These are phyloP conservation scores for Lophochroa leadbeateri DNA, from an alignment of 2,113 vertebrate species.

Conservation along the genomic window DNA sequence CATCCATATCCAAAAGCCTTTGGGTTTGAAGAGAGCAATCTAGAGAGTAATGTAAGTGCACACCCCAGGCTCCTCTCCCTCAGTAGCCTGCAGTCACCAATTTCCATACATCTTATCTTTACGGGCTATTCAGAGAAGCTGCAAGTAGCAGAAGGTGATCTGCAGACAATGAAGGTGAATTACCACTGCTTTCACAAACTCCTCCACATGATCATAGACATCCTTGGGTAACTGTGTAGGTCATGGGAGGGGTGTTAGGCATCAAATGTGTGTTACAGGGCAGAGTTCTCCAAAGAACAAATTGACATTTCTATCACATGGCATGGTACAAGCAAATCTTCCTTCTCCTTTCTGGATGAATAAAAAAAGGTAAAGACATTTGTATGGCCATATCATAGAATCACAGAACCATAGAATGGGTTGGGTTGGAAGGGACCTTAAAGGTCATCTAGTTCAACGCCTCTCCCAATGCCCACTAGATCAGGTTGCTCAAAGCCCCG, in stretches of 20 bases:
- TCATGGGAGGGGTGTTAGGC: neutral
- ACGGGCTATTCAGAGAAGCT: neutral
- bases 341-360: neutral
- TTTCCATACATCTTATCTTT: neutral
- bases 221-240: neutral
- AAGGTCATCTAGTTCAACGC: neutral
- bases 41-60: neutral
- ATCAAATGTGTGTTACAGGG: neutral
- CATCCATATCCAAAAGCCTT: neutral
- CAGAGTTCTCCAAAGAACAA: neutral
- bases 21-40: neutral
- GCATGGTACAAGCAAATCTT: neutral
- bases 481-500: neutral
- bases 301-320: neutral
- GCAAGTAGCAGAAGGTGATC: neutral
- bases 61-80: neutral
- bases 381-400: neutral
- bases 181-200: neutral
- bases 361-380: neutral
- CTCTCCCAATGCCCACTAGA: neutral
- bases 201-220: neutral
- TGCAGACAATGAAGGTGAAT: neutral
- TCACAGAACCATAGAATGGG: neutral
- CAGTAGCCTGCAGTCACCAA: neutral
- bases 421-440: neutral